Evolutionary conservation across 2,113 vertebrate species (phyloP).

Genomic region (Azemiops feae): DNA sequence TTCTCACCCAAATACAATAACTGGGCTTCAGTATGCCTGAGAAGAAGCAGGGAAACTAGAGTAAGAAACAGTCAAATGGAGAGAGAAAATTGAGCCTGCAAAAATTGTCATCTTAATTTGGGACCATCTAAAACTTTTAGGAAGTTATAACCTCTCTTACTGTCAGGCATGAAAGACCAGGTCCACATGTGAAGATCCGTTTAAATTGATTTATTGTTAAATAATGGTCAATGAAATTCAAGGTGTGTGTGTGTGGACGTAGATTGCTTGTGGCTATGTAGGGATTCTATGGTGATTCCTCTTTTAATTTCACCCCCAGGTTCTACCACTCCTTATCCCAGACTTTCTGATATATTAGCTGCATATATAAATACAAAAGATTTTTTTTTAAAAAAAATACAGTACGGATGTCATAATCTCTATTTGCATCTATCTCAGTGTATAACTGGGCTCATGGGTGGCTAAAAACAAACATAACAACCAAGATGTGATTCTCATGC

Average conservation of each 20-base stretch:
- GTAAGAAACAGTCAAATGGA: neutral
- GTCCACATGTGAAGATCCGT: neutral
- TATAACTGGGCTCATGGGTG: neutral
- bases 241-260: neutral
- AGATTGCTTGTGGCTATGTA: neutral
- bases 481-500: neutral
- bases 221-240: neutral
- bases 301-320: neutral
- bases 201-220: neutral
- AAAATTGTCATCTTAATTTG: neutral
- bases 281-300: neutral
- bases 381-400: neutral
- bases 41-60: neutral
- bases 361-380: neutral
- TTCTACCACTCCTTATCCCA: neutral
- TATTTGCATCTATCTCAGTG: neutral
- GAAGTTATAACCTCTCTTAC: neutral
- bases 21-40: too few species aligned
- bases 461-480: neutral
- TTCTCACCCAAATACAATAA: neutral
- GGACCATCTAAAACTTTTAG: neutral
- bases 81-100: neutral
- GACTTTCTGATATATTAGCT: neutral
- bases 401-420: neutral
- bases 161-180: neutral